Conservation (phyloP, 2,113 vertebrate genomes). For the Nanorana parkeri region DNA sequence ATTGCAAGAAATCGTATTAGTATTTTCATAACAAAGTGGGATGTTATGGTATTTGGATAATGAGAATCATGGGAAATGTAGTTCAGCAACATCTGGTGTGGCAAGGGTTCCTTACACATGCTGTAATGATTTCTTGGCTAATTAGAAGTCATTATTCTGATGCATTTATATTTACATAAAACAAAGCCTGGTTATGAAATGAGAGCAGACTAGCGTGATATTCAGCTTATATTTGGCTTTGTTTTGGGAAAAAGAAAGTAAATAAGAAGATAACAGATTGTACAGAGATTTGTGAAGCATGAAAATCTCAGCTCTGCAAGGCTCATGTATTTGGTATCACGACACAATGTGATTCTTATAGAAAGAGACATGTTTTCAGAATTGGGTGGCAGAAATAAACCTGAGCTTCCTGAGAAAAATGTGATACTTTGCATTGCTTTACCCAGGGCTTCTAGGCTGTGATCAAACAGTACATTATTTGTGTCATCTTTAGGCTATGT, state of each 20-base stretch:
- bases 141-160: constrained; percentile 22
- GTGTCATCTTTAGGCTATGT: too few relatives aligned
- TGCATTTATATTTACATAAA: constrained; percentile 34
- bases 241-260: constrained; percentile 20
- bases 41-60: background rate
- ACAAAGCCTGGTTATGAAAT: background rate
- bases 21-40: too few relatives aligned
- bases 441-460: background rate
- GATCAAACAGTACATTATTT: too few relatives aligned
- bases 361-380: constrained; percentile 30
- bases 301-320: constrained; percentile 25
- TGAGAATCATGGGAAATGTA: constrained; percentile 1
- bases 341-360: constrained; percentile 39
- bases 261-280: constrained; percentile 46
- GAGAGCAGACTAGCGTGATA: constrained; percentile 1
- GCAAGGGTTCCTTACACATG: background rate
- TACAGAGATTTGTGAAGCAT: constrained; percentile 43
- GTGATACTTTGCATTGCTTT: constrained; percentile 19
- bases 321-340: constrained; percentile 32
- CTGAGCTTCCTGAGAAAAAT: constrained; percentile 10
- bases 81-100: background rate
- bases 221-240: constrained; percentile 31
- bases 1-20: too few relatives aligned
- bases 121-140: constrained; percentile 19
- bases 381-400: constrained; percentile 1